These are phyloP conservation scores for Cichladusa arquata DNA, from an alignment of 2,113 vertebrate genomes.

Conservation along the genomic window DNA sequence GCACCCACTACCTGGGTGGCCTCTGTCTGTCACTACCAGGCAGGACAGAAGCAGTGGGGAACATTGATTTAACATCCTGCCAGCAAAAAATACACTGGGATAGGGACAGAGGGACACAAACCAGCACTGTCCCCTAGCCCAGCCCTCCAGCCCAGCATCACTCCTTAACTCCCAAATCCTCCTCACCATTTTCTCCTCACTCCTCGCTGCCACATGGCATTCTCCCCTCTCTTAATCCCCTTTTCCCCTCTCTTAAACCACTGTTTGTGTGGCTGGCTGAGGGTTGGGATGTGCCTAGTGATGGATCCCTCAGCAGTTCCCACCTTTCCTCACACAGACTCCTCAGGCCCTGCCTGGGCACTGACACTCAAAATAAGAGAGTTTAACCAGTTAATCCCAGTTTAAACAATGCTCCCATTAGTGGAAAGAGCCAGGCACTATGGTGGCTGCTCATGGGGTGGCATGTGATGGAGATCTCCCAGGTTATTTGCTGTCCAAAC, in stretches of 20 bases:
- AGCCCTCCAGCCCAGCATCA: background rate
- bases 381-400: background rate
- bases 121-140: background rate
- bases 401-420: background rate
- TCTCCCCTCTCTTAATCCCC: no score
- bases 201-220: accelerated
- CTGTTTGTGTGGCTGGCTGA: accelerated
- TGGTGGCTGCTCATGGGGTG: background rate
- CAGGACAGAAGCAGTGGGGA: background rate
- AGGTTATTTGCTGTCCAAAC: background rate
- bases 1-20: no score
- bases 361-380: background rate
- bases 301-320: background rate
- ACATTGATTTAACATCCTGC: background rate
- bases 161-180: accelerated
- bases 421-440: accelerated
- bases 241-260: background rate
- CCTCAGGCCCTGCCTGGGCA: background rate
- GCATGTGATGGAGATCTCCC: background rate
- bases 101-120: background rate
- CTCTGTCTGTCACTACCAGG: background rate
- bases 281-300: background rate
- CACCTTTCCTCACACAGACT: background rate
- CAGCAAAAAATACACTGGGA: background rate
- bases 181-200: background rate